These are phyloP conservation scores for Bubalus kerabau DNA, from an alignment of 2,113 vertebrate genomes.

Conservation along the genomic window DNA sequence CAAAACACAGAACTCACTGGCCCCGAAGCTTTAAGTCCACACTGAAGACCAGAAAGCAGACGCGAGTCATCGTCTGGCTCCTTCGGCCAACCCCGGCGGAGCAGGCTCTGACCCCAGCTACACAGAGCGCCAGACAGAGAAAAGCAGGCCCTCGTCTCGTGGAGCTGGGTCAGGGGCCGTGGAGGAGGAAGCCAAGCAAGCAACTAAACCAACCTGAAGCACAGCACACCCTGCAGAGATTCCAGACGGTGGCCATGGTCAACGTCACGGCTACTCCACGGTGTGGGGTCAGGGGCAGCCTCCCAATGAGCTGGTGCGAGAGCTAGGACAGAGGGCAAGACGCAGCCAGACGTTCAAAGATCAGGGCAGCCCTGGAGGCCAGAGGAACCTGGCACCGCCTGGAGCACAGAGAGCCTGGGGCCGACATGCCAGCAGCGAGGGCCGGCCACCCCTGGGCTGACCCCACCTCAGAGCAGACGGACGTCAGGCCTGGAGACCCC, in stretches of 20 bases:
- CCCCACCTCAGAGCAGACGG: neutral
- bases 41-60: neutral
- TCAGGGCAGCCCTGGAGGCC: neutral
- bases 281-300: neutral
- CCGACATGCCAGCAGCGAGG: fast-evolving
- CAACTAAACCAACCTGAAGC: too few species aligned
- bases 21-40: fast-evolving
- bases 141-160: fast-evolving
- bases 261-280: fast-evolving
- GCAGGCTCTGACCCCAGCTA: neutral
- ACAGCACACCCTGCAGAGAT: neutral
- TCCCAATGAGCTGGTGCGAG: neutral
- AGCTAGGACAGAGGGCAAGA: neutral
- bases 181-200: neutral
- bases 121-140: fast-evolving
- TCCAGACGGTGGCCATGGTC: fast-evolving
- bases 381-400: neutral
- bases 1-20: neutral
- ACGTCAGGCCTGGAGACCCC: neutral
- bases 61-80: fast-evolving
- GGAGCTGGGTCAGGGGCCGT: fast-evolving
- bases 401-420: neutral
- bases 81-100: fast-evolving
- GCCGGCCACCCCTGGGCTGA: too few species aligned
- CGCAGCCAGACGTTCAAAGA: fast-evolving